These are phyloP conservation scores for Drosophila setosimentum DNA, from an alignment of 2,888 invertebrate genomes.

Conservation along the genomic window DNA sequence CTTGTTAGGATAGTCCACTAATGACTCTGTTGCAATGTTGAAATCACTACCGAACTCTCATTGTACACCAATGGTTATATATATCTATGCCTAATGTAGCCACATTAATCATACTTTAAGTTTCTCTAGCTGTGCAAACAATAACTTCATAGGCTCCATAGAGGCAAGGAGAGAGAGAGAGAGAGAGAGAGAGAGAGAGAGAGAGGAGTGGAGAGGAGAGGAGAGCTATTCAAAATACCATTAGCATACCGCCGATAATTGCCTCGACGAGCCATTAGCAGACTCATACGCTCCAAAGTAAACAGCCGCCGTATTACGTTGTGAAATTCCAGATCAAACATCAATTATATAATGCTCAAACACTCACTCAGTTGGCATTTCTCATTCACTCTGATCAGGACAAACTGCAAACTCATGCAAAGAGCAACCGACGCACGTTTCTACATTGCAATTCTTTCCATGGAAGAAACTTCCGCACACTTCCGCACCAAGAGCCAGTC, in stretches of 20 bases:
- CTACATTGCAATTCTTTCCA: conserved; percentile 38
- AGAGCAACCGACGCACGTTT: conserved; percentile 41
- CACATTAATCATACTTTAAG: conserved; percentile 77
- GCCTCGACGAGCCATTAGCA: conserved; percentile 70
- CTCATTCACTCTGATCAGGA: neutral
- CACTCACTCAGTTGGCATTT: conserved; percentile 7
- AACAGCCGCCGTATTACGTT: conserved; percentile 76
- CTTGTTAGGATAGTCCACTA: conserved; percentile 61
- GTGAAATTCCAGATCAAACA: conserved; percentile 67
- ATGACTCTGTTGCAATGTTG: conserved; percentile 61
- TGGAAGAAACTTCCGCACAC: conserved; percentile 60
- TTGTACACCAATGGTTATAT: conserved; percentile 31
- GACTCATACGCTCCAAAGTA: conserved; percentile 48
- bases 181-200: neutral
- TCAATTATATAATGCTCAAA: conserved; percentile 32
- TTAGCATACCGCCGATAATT: conserved; percentile 78
- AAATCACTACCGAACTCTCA: conserved; percentile 56
- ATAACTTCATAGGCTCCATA: conserved; percentile 32
- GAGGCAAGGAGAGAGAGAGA: neutral
- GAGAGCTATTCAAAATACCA: conserved; percentile 70
- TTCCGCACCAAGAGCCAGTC: conserved; percentile 28
- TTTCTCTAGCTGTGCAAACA: conserved; percentile 59
- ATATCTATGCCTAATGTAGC: conserved; percentile 48
- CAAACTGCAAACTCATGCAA: conserved; percentile 60
- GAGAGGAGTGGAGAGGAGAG: neutral